These are phyloP conservation scores for Drosophila pallidifrons DNA, from an alignment of 1,140 invertebrate species.

Conservation along the genomic window DNA sequence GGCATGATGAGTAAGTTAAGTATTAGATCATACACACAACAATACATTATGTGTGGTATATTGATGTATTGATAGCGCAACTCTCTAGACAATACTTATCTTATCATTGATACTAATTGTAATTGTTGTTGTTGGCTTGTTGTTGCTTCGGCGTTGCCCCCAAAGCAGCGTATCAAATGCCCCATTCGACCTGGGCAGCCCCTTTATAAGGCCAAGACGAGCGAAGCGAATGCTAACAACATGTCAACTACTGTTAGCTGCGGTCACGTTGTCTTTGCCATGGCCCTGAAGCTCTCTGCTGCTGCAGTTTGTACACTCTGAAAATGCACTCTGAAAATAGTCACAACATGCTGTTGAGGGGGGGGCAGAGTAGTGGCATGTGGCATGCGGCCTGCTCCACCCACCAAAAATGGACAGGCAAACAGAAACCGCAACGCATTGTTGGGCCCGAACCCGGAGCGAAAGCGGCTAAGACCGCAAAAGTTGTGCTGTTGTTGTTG, in stretches of 20 bases:
- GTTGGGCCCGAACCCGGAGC: conserved; percentile 21
- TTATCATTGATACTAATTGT: conserved; percentile 50
- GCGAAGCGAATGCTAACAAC: conserved; percentile 57
- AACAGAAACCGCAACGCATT: conserved; percentile 45
- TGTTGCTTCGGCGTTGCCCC: conserved; percentile 11
- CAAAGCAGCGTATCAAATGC: conserved; percentile 40
- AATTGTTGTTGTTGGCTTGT: background rate
- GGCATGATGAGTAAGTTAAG: conserved; percentile 13
- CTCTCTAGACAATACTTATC: conserved; percentile 53
- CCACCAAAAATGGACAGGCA: conserved; percentile 70
- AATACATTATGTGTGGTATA: background rate
- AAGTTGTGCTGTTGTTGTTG: conserved; percentile 12
- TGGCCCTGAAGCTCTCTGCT: conserved; percentile 19
- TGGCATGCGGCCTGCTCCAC: conserved; percentile 33
- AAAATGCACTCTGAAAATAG: conserved; percentile 40
- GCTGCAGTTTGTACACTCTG: background rate
- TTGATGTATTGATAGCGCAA: conserved; percentile 14
- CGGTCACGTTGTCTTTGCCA: conserved; percentile 60
- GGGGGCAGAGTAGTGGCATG: background rate
- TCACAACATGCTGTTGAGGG: conserved; percentile 18
- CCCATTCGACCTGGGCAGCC: conserved; percentile 19
- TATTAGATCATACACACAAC: conserved; percentile 10
- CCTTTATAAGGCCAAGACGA: conserved; percentile 27
- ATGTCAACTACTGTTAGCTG: conserved; percentile 80
- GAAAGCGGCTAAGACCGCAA: conserved; percentile 46